Conservation (phyloP, 1,140 invertebrate species). For the Limonius californicus region DNA sequence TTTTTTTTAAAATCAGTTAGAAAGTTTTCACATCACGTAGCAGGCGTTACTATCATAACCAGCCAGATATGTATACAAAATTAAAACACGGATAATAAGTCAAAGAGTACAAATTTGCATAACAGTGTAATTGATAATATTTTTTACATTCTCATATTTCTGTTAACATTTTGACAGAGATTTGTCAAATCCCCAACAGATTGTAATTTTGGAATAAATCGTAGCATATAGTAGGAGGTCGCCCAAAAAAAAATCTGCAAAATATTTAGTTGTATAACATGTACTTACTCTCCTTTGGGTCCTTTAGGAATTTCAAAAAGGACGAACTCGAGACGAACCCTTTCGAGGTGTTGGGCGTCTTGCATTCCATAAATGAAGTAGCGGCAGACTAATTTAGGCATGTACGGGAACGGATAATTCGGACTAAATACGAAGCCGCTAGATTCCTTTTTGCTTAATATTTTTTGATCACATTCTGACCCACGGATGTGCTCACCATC, state of each 20-base stretch:
- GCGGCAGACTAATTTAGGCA: conserved; percentile 91
- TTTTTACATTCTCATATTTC: not conserved
- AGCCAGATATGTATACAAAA: too few species aligned
- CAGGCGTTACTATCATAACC: too few species aligned
- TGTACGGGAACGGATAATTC: conserved; percentile 91
- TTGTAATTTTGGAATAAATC: too few species aligned
- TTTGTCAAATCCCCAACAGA: not conserved
- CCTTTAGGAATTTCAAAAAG: conserved; percentile 87
- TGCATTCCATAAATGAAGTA: conserved; percentile 98
- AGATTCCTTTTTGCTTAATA: conserved; percentile 89
- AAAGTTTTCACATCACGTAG: too few species aligned
- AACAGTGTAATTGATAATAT: not conserved
- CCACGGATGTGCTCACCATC: conserved; percentile 90
- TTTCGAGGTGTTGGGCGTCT: conserved; percentile 90
- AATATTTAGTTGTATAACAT: not conserved
- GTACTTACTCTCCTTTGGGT: conserved; percentile 64
- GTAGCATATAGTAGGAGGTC: too few species aligned
- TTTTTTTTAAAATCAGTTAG: too few species aligned
- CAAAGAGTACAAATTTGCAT: not conserved
- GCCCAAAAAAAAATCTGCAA: too few species aligned
- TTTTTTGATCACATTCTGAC: conserved; percentile 96
- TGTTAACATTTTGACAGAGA: not conserved
- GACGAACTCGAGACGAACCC: conserved; percentile 82
- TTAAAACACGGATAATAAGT: too few species aligned
- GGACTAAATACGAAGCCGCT: conserved; percentile 89